Evolutionary conservation across 2,888 invertebrate genomes (phyloP), one percentile per base, ranked within the genome.

Genomic region (Mimas tiliae): DNA sequence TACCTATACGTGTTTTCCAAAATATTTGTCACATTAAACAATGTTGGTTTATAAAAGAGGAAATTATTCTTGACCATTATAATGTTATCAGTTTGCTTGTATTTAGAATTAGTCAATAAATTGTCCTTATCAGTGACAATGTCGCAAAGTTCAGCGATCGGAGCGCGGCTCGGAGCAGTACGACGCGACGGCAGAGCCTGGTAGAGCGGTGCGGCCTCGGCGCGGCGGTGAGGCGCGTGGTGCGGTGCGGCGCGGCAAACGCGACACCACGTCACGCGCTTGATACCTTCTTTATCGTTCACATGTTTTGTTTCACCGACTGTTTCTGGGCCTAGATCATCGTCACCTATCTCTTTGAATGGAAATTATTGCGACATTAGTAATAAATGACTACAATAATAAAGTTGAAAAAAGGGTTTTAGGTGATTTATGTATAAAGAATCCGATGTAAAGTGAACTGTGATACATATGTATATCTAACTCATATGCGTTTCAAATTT

Each of bases 111-210:
- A 82, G 82, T 79, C 70, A 78, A 83, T 84, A 84, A 83, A 79
- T 83, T 80, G 76, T 79, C 72, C 79, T 87, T 88, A 91, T 90
- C 90, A 84, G 84, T 80, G 82, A 81, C 85, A 86, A 85, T 88
- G 89, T 85, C 87, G 84, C 84, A 81, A 83, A 87, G 90, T 89
- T 87, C 87, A 88, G 85, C 81, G 81, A 69, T 82, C 82, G 84
- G 73, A 71, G 74, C 71, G 71, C 70, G 71, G 73, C 70, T 71
- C 74, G 71, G 63, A 16, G 69, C 19, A 71, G 71, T 63, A 70
- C 65, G 65, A 51, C 68, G 67, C 66, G 71, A 66, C 63, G 38
- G 67, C 69, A 67, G 70, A 71, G 70, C 66, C 27, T 70, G 68
- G 68, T 65, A 68, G 69, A 72, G 70, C 72, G 77, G 72, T 71